Evolutionary conservation across 2,888 invertebrate species (phyloP), one percentile per base, ranked within the genome.

Genomic region (Drosophila dives): DNA sequence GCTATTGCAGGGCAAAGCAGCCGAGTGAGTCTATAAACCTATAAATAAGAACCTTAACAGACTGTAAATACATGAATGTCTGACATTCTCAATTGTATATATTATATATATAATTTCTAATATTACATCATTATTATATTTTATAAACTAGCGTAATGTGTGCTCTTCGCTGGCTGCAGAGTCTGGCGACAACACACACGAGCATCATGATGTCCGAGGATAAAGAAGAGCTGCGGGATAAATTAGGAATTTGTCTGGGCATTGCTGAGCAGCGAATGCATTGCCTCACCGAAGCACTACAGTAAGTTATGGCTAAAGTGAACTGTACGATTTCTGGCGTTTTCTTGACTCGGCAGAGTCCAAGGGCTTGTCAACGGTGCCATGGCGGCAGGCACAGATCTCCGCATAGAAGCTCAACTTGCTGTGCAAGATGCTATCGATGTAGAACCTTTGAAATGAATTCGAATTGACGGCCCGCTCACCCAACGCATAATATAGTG

Each of bases 1-100:
- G 5, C 94, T 96, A 92, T 94, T 97, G 74, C 94, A 95, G 66
- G 95, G 95, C 78, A 96, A 95, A 91, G 89, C 92, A 34, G 93
- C 94, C 83, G 94, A 94, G 96, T 97, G 91, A 95, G 96, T 94
- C 54, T 10, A 12, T 23, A 15, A n/a, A 10, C 12, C 0, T 20
- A 36, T 15, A 32, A 12, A 40, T 53, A 34, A 33, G 4, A 33
- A 17, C 17, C 3, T 38, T 17, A 40, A n/a, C n/a, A 10, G 26
- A 10, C n/a, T n/a, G 2, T 10, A 40, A 40, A 40, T 40, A n/a
- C 11, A n/a, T 40, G 15, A 12, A 15, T 45, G 20, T 8, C 45
- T 12, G n/a, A 15, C 20, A 23, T 45, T 45, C 12, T 15, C 20
- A 8, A 7, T 23, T 23, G 10, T n/a, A n/a, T n/a, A 40, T n/a